phyloP scores from a whole-genome alignment of 2,113 vertebrate species.

The Empidonax alnorum region DNA sequence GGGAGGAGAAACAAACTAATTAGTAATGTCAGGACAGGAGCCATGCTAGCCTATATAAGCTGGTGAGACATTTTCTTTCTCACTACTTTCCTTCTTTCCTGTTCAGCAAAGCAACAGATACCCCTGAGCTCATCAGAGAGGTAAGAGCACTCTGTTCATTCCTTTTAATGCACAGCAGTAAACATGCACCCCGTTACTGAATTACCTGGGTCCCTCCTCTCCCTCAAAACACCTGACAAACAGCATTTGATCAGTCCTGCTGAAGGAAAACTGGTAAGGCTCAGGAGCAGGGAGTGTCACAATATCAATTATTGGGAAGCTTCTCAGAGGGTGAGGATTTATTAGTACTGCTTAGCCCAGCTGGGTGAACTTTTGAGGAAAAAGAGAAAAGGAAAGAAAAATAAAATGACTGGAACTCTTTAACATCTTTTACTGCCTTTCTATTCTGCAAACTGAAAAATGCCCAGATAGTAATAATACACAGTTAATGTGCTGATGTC shows the following conservation, averaged over 20 bases:
- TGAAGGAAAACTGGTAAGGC: neutral
- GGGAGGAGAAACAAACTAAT: constrained; percentile 57
- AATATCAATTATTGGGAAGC: neutral
- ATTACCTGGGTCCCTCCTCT: neutral
- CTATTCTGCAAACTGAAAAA: neutral
- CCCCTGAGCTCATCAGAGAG: neutral
- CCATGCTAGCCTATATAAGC: constrained; percentile 42
- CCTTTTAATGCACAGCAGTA: neutral
- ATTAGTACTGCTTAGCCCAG: neutral
- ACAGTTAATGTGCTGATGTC: neutral
- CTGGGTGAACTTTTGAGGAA: neutral
- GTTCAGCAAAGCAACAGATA: neutral
- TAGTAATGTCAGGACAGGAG: constrained; percentile 24
- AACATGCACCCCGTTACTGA: neutral
- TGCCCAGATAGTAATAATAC: neutral
- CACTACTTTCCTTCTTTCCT: neutral
- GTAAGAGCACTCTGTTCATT: constrained; percentile 28
- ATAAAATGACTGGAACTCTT: neutral
- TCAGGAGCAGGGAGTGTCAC: neutral
- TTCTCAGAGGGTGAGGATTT: neutral
- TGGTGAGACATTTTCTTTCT: neutral
- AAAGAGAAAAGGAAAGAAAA: neutral
- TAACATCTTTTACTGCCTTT: neutral
- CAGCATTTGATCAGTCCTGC: neutral
- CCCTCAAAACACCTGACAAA: neutral